phyloP scores from a whole-genome alignment of 2,888 invertebrate genomes.

The Agrochola lychnidis region DNA sequence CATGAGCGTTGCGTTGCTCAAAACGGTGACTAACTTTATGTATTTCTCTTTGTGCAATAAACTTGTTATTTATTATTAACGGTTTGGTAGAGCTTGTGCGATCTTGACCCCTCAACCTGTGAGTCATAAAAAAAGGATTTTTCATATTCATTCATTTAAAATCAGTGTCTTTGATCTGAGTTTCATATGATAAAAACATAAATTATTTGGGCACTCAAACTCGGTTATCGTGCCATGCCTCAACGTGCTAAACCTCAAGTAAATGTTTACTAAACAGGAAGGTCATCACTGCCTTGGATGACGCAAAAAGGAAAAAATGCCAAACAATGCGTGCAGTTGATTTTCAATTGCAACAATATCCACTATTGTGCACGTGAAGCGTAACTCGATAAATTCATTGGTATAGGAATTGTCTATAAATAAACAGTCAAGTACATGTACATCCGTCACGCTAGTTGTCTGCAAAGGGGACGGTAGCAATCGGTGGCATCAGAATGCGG shows the following conservation, averaged over 20 bases:
- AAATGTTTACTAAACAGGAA: conserved; percentile 44
- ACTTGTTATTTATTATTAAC: too few relatives aligned
- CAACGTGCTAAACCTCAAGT: conserved; percentile 20
- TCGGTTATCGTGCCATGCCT: conserved; percentile 2
- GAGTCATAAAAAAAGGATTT: not conserved
- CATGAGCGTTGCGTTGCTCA: not conserved
- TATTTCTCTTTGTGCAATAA: too few relatives aligned
- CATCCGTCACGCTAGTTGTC: not conserved
- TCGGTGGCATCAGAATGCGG: too few relatives aligned
- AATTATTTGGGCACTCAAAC: conserved; percentile 7
- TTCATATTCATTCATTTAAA: too few relatives aligned
- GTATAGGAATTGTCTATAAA: conserved; percentile 11
- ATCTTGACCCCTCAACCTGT: not conserved
- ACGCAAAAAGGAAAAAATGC: conserved; percentile 49
- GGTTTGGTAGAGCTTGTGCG: not conserved
- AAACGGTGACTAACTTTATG: too few relatives aligned
- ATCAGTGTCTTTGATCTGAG: not conserved
- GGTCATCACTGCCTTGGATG: conserved; percentile 39
- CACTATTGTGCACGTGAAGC: conserved; percentile 37
- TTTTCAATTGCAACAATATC: conserved; percentile 37
- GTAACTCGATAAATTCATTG: conserved; percentile 25
- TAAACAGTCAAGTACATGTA: not conserved
- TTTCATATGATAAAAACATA: not conserved
- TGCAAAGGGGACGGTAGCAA: conserved; percentile 5
- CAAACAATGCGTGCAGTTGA: conserved; percentile 37